Evolutionary conservation across 2,888 invertebrate genomes (phyloP), one percentile per base, ranked within the genome.

Genomic region (Oxyscelio sp.): DNA sequence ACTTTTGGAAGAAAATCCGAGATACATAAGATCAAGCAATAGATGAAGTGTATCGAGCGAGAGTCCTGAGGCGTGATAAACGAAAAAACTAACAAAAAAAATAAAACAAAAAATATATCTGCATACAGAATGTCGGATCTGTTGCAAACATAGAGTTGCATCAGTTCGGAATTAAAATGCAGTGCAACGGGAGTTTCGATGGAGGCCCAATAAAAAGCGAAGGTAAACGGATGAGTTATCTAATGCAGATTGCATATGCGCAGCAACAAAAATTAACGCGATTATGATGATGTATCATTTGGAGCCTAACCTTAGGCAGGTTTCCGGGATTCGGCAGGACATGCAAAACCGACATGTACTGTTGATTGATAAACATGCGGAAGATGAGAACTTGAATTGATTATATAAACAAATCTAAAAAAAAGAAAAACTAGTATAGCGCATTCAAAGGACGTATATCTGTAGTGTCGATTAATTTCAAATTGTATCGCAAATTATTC

Each of bases 201-300:
- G 82, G 63, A 31, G 81, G 73, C 63, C 81, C 81, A 85, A 89
- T 87, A 89, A 88, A 89, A 86, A 77, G 52, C 87, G 90, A 91
- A 90, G 89, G 89, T 86, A 83, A 91, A 87, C 90, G 91, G 91
- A 91, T 90, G 90, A 90, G 86, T 91, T 88, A 91, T 91, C 89
- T 90, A 91, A 91, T 89, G 77, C 81, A 82, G 88, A 89, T 88
- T 88, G 87, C 71, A 79, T 70, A 70, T 77, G 81, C 48, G 77
- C 78, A 70, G 68, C 74, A 74, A 59, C 65, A 70, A 34, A 77
- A 83, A 85, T 85, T 83, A 85, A 80, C 70, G 59, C 80, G 61
- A 80, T 80, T 85, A 83, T 85, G 71, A 77, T 68, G 83, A 83
- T 63, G 24, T 74, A 73, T 19, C 70, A 77, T 65, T 75, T 66